Conservation (phyloP, 2,888 invertebrate species). For the Thalpophila matura region DNA sequence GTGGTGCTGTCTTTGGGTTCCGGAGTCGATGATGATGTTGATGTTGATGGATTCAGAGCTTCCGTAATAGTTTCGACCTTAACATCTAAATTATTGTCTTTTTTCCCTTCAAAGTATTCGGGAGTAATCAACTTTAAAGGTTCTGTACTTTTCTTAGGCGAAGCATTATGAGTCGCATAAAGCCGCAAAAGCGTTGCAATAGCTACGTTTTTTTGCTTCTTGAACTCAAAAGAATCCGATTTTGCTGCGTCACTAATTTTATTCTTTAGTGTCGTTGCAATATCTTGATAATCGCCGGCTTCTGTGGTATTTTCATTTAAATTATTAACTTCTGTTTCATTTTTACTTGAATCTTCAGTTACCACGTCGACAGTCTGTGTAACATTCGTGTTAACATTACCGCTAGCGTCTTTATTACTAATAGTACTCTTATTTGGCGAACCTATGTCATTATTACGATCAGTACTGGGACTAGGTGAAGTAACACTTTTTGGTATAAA, state of each 20-base stretch:
- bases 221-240: slow-evolving; percentile 62
- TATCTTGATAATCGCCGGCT: slow-evolving; percentile 44
- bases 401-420: background rate
- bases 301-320: too few relatives aligned
- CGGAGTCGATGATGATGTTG: slow-evolving; percentile 27
- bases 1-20: slow-evolving; percentile 20
- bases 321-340: slow-evolving; percentile 4
- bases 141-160: slow-evolving; percentile 8
- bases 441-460: background rate
- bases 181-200: slow-evolving; percentile 76
- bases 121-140: slow-evolving; percentile 72
- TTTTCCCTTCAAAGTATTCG: slow-evolving; percentile 66
- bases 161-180: slow-evolving; percentile 56
- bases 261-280: slow-evolving; percentile 66
- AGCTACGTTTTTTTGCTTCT: slow-evolving; percentile 75
- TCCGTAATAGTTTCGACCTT: background rate
- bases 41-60: background rate
- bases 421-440: background rate
- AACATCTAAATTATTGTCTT: background rate
- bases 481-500: slow-evolving; percentile 69
- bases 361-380: slow-evolving; percentile 23
- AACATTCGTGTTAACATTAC: slow-evolving; percentile 18
- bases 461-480: slow-evolving; percentile 17
- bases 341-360: slow-evolving; percentile 2
- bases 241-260: slow-evolving; percentile 70